Percentiles rank a stretch among this genome's conserved stretches.
Conservation (phyloP, 2,888 invertebrate species). For the Glaucopsyche alexis region DNA sequence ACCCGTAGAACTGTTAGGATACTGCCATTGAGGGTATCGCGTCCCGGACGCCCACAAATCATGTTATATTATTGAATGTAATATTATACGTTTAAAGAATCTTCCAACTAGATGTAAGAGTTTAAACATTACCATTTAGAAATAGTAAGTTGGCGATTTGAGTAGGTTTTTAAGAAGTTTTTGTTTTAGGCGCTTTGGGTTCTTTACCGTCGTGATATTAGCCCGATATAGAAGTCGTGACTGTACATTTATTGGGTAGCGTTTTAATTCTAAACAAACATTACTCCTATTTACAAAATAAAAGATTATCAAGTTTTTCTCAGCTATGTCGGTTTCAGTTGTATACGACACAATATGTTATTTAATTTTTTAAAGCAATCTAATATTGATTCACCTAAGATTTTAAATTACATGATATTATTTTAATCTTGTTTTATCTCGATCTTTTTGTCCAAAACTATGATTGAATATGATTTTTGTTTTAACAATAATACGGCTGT, state of each 20-base stretch:
- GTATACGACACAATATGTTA: neutral
- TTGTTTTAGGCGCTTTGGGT: constrained; percentile 26
- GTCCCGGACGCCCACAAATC: constrained; percentile 47
- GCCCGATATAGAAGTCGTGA: constrained; percentile 5
- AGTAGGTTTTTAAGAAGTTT: constrained; percentile 29
- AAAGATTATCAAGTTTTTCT: too few species aligned
- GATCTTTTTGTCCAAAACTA: neutral
- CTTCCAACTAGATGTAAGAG: constrained; percentile 73
- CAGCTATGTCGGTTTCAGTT: too few species aligned
- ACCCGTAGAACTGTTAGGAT: constrained; percentile 50
- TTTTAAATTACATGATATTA: neutral
- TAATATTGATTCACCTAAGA: neutral
- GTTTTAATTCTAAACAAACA: constrained; percentile 4
- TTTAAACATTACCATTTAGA: constrained; percentile 78
- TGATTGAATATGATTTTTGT: neutral
- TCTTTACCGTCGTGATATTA: constrained; percentile 28
- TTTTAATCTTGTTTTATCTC: neutral
- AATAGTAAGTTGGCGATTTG: constrained; percentile 59
- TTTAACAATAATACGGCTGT: neutral
- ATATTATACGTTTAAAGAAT: constrained; percentile 46
- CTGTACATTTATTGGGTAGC: constrained; percentile 22
- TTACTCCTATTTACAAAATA: too few species aligned
- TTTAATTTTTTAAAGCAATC: neutral
- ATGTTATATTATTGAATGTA: constrained; percentile 53
- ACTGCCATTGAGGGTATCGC: constrained; percentile 57